Evolutionary conservation across 2,113 vertebrate genomes (phyloP).

Genomic region (Elephas maximus): DNA sequence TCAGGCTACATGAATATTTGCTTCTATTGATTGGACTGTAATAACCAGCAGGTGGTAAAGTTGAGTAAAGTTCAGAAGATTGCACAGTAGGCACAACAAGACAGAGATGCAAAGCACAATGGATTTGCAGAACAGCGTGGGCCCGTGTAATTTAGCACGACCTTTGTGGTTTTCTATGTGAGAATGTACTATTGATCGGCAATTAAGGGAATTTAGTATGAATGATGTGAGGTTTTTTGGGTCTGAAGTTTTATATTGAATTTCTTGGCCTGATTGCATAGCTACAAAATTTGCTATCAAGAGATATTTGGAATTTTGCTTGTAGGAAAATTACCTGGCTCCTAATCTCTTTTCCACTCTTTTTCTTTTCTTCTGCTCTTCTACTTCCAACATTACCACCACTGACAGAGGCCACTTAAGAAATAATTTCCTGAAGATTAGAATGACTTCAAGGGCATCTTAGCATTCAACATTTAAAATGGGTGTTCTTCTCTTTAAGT

Average conservation of each 20-base stretch:
- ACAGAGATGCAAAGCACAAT: slow-evolving; percentile 23
- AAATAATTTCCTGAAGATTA: slow-evolving; percentile 53
- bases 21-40: slow-evolving; percentile 72
- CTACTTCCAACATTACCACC: neutral
- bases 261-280: slow-evolving; percentile 43
- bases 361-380: neutral
- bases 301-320: slow-evolving; percentile 41
- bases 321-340: slow-evolving; percentile 21
- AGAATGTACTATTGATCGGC: slow-evolving; percentile 62
- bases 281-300: neutral
- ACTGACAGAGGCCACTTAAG: neutral
- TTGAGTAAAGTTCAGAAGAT: slow-evolving; percentile 84
- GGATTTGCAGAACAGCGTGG: slow-evolving; percentile 66
- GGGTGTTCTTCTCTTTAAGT: slow-evolving; percentile 20
- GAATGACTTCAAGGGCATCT: slow-evolving; percentile 39
- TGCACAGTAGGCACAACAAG: slow-evolving; percentile 66
- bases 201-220: slow-evolving; percentile 51
- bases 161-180: slow-evolving; percentile 67
- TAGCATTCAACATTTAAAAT: slow-evolving; percentile 41
- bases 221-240: slow-evolving; percentile 43
- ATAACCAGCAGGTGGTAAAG: slow-evolving; percentile 75
- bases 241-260: slow-evolving; percentile 64
- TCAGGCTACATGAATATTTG: slow-evolving; percentile 77
- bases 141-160: slow-evolving; percentile 74
- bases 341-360: neutral